Base-by-base conservation (phyloP, 1,140 invertebrate species). In the Drosophila gunungcola region DNA sequence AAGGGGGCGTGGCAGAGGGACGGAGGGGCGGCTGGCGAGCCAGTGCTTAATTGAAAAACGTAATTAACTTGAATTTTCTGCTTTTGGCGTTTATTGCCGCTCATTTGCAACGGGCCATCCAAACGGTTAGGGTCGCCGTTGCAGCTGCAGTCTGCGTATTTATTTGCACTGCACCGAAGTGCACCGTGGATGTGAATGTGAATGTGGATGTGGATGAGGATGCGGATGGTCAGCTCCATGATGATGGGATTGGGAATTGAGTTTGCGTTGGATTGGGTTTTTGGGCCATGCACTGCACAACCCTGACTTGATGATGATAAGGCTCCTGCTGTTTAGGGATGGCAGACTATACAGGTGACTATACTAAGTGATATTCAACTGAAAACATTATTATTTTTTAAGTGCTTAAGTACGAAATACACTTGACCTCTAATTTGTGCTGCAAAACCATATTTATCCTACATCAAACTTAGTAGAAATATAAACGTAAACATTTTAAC, bases 1-100 rank as follows among this genome's bases (percentile, higher is more conserved):
- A 12, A 12, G 10, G 12, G 41, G 61, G 39, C n/a, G 27, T 13
- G 46, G 46, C 12, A 51, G 13, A 25, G 36, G 12, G 21, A 11
- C 38, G 49, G 4, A 25, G 12, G 3, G 32, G 12, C 46, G 29
- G 25, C 12, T 25, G 67, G 61, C 60, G 63, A 68, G 80, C 84
- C 68, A 70, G 68, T 57, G 84, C 84, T 88, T 88, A 88, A 88
- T 88, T 84, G 84, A 88, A 88, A 88, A 88, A 88, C 83, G 83
- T 88, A 88, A 88, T 88, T 88, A 88, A 88, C 83, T 88, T 80
- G 80, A 82, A 88, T 88, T 88, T 89, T 89, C 83, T 88, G 83
- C 83, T 88, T 83, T 88, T 88, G 84, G 83, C 83, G 76, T 84
- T 89, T 84, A 88, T 88, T 89, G 83, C 80, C 77, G 72, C 84